A percentile compares a stretch with the other conserved stretches of the same genome.
Conservation (phyloP, 2,797 vertebrate genomes). For the Sardinella longiceps region DNA sequence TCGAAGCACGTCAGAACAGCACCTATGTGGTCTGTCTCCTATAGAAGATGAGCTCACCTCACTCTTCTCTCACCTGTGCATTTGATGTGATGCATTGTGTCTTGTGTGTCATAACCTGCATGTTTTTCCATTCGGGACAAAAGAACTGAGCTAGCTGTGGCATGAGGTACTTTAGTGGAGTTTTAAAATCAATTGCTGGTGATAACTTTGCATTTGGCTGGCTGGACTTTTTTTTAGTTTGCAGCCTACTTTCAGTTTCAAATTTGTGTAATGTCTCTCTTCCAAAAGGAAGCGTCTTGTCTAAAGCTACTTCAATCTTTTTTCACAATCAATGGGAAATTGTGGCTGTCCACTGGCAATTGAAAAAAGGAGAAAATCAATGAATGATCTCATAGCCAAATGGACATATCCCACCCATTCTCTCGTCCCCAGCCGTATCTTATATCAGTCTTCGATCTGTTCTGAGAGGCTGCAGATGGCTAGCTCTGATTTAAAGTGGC, state of each 20-base stretch:
- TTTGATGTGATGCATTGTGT: background rate
- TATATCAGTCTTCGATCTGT: slow-evolving; percentile 15
- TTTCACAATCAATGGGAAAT: background rate
- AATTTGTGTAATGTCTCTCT: background rate
- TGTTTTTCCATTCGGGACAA: no score
- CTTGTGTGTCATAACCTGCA: background rate
- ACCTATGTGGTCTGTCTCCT: background rate
- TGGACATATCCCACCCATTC: background rate
- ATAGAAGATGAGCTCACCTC: background rate
- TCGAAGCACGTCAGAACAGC: background rate
- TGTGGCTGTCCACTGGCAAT: background rate
- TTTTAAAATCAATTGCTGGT: background rate
- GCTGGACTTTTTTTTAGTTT: background rate
- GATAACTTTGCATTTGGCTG: background rate
- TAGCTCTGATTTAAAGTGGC: background rate
- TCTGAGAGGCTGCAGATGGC: background rate
- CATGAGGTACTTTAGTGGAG: background rate
- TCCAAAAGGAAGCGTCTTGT: background rate
- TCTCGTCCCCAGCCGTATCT: background rate
- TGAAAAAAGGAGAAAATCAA: slow-evolving; percentile 8
- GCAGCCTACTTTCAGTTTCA: background rate
- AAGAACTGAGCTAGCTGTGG: background rate
- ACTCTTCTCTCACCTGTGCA: background rate
- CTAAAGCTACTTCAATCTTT: background rate
- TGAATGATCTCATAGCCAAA: background rate